Conservation (phyloP, 2,797 vertebrate species). For the Cheirogaleus major region DNA sequence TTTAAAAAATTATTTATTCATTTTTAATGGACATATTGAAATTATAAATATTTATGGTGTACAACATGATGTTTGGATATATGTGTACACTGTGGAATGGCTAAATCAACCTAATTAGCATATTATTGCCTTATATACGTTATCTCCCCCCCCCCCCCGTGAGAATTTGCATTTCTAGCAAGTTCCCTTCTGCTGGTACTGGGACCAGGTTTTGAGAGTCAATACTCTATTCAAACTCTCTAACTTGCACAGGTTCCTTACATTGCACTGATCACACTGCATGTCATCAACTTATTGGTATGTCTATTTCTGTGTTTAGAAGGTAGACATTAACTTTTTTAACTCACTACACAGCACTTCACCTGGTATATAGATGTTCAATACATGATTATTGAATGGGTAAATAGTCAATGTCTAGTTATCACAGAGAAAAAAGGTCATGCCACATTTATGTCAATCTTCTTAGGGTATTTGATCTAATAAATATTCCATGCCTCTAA, state of each 20-base stretch:
- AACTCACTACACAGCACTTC: neutral
- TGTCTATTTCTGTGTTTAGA: neutral
- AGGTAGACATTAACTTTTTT: neutral
- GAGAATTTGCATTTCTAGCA: neutral
- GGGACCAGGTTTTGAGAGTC: neutral
- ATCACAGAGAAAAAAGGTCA: neutral
- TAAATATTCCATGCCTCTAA: neutral
- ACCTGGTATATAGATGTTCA: neutral
- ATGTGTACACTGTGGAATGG: neutral
- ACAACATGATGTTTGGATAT: neutral
- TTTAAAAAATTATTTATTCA: neutral
- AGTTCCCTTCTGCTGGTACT: neutral
- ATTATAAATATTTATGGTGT: too few relatives aligned
- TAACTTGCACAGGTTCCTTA: neutral
- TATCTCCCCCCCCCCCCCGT: too few relatives aligned
- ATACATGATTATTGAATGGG: neutral
- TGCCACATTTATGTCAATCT: neutral
- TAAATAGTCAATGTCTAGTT: neutral
- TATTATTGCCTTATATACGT: neutral
- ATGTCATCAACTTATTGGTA: neutral
- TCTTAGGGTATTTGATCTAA: constrained; percentile 28
- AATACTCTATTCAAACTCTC: neutral
- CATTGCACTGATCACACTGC: too few relatives aligned
- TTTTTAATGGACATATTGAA: neutral
- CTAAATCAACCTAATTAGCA: neutral